phyloP scores from a whole-genome alignment of 2,888 invertebrate species.

The Fragum sueziense region DNA sequence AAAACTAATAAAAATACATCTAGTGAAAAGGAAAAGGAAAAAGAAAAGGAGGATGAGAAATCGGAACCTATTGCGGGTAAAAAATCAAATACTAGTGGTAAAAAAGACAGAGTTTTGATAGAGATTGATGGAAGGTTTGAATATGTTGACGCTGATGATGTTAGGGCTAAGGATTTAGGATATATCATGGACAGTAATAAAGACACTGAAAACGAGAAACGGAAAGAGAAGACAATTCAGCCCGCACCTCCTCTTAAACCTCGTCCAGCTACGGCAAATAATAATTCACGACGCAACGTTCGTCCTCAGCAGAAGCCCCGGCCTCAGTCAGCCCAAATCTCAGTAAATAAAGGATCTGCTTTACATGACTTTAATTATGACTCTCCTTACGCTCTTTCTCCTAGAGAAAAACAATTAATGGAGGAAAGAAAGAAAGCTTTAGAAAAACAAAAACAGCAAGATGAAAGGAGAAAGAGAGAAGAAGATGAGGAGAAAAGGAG shows the following conservation, averaged over 20 bases:
- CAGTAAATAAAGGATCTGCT: constrained; percentile 32
- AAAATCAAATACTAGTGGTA: constrained; percentile 52
- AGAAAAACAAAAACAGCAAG: constrained; percentile 68
- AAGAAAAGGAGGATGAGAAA: constrained; percentile 53
- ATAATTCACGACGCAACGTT: constrained; percentile 52
- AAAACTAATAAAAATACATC: constrained; percentile 15
- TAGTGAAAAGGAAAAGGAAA: constrained; percentile 45
- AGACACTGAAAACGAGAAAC: constrained; percentile 57
- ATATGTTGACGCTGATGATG: constrained; percentile 74
- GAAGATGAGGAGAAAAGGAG: constrained; percentile 69
- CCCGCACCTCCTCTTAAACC: constrained; percentile 71
- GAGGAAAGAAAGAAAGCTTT: constrained; percentile 64
- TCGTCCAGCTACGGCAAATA: constrained; percentile 72
- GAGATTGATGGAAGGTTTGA: constrained; percentile 80
- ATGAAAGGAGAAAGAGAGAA: constrained; percentile 65
- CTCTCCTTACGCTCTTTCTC: constrained; percentile 78
- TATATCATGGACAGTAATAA: constrained; percentile 49
- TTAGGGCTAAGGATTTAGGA: constrained; percentile 70
- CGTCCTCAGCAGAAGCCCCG: constrained; percentile 61
- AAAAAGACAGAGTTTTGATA: constrained; percentile 77
- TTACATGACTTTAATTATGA: constrained; percentile 70
- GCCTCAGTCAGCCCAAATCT: constrained; percentile 69
- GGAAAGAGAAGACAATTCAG: constrained; percentile 43
- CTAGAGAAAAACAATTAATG: constrained; percentile 69
- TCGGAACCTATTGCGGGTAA: constrained; percentile 48